Percentiles rank a stretch among this genome's conserved stretches.
These are phyloP conservation scores for Ernsta delagoae DNA, from an alignment of 2,888 invertebrate genomes.

Conservation along the genomic window DNA sequence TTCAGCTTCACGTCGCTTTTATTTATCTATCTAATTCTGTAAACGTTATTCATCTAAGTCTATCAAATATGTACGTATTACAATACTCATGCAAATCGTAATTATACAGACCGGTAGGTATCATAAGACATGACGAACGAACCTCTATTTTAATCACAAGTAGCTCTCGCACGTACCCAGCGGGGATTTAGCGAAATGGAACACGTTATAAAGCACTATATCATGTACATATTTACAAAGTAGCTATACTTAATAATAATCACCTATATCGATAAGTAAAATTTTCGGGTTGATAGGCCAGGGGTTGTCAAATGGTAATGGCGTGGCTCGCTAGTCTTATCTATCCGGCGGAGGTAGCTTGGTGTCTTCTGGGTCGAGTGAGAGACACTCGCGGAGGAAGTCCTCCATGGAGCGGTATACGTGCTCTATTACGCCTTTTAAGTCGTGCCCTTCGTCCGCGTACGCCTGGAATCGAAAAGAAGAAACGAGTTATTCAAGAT, in stretches of 20 bases:
- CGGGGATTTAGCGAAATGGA: constrained; percentile 53
- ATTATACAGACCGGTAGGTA: constrained; percentile 34
- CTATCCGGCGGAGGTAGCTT: constrained; percentile 86
- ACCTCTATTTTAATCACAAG: constrained; percentile 57
- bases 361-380: constrained; percentile 91
- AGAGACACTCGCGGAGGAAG: constrained; percentile 95
- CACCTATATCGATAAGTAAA: constrained; percentile 51
- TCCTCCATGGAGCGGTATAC: constrained; percentile 97
- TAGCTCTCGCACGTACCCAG: constrained; percentile 42
- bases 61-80: constrained; percentile 33
- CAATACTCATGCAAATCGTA: constrained; percentile 25
- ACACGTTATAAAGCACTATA: constrained; percentile 79
- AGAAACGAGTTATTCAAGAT: too few relatives aligned
- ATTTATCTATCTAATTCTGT: constrained; percentile 40
- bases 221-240: constrained; percentile 81
- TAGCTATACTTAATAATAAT: constrained; percentile 51
- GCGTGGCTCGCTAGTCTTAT: constrained; percentile 56
- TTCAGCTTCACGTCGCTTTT: constrained; percentile 38
- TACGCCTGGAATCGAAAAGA: constrained; percentile 88
- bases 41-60: constrained; percentile 28
- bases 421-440: constrained; percentile 94
- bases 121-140: constrained; percentile 37
- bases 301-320: constrained; percentile 13
- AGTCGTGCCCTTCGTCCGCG: constrained; percentile 95
- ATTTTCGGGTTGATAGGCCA: constrained; percentile 15